Base-by-base conservation (phyloP, 2,113 vertebrate species). In the Piprites chloris region DNA sequence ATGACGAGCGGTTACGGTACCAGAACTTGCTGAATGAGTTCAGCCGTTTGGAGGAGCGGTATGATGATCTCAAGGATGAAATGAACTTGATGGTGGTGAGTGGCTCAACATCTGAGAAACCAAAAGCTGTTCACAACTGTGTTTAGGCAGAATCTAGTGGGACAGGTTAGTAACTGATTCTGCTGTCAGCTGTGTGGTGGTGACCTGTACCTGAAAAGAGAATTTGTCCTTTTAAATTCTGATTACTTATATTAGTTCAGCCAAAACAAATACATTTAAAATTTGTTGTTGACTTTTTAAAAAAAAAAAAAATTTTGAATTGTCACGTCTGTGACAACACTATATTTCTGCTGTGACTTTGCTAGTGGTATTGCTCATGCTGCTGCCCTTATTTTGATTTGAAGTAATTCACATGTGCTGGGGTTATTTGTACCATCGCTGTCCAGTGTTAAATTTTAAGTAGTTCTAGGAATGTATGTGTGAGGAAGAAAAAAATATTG, bases 11-110 rank as follows among this genome's bases (percentile, higher is more conserved):
- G 17, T 97, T 99, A 23, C 98, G 99, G 74, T 99, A 99, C 87
- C 99, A 99, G 98, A 99, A 99, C 97, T 98, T 99, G 74, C 98
- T 99, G 81, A 98, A 98, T 37, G 99, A 99, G 94, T 99, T 99
- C 96, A 99, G 98, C 85, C 98, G 99, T 78, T 96, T 99, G 52
- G 99, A 99, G 97, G 99, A 99, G 96, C 98, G 99, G 22, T 99
- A 99, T 37, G 99, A 99, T 85, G 99, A 99, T 87, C 97, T 99
- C 74, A 99, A 98, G 93, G 99, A 99, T 68, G 99, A 98, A 85
- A 98, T 99, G 98, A 98, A 97, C 52, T 88, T 98, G 6, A 98
- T 98, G 96, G 94, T 96, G 97, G 99, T 99, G 42, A 98, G 98
- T 74, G 33, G 17, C 72, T 72, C 44, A 75, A 22, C 39, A 28